These are phyloP conservation scores for Phorcus lineatus DNA, from an alignment of 2,888 invertebrate genomes.

Conservation along the genomic window DNA sequence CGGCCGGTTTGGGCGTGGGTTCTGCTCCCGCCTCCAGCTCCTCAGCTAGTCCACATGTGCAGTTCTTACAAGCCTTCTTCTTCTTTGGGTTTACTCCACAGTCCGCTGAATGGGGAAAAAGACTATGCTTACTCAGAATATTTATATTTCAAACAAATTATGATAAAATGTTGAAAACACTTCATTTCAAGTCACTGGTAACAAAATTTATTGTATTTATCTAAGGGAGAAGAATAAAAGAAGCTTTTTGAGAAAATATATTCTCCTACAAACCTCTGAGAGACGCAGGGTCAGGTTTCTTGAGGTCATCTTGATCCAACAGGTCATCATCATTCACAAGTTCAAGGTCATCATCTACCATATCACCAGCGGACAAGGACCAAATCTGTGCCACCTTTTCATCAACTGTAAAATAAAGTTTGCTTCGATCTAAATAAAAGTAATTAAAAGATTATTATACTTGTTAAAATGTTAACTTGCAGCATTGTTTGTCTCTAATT, in stretches of 20 bases:
- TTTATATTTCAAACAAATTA: no score
- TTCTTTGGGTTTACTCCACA: constrained; percentile 82
- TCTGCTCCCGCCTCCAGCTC: constrained; percentile 86
- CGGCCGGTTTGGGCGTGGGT: constrained; percentile 61
- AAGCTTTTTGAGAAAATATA: no score
- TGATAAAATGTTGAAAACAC: no score
- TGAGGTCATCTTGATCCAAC: constrained; percentile 91
- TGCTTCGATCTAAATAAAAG: neutral
- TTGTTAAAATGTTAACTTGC: no score
- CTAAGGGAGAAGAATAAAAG: no score
- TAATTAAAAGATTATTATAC: no score
- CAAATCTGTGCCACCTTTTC: constrained; percentile 79
- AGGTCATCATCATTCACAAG: constrained; percentile 90
- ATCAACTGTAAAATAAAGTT: constrained; percentile 24
- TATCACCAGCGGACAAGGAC: constrained; percentile 84
- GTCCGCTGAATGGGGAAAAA: constrained; percentile 51
- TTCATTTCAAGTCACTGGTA: no score
- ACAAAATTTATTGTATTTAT: no score
- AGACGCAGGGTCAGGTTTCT: constrained; percentile 88
- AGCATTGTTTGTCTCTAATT: no score
- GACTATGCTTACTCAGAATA: neutral
- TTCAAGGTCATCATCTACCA: constrained; percentile 83
- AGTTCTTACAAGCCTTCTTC: constrained; percentile 97
- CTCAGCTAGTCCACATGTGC: constrained; percentile 96
- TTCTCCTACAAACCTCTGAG: constrained; percentile 82